A percentile compares a stretch with the other conserved stretches of the same genome.
Evolutionary conservation across 23 tunicate species (phyloP).

Genomic region (Oikopleura vanhoeffeni): DNA sequence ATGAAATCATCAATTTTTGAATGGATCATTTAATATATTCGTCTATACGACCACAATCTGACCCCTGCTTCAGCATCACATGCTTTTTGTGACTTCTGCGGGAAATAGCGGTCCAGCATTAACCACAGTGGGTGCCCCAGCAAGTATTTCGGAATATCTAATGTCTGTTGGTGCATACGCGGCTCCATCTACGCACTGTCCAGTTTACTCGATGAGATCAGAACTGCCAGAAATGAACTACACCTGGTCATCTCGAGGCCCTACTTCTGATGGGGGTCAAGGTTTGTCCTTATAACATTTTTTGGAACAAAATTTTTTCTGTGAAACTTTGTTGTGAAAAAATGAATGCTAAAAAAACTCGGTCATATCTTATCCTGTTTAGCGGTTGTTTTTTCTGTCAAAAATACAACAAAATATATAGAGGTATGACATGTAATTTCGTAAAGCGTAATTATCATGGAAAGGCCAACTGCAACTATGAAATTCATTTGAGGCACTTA

Average conservation of each 20-base stretch:
- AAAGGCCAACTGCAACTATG: too few relatives aligned
- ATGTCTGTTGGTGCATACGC: not conserved
- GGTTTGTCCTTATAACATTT: too few relatives aligned
- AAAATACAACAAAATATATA: not conserved
- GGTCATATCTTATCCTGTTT: not conserved
- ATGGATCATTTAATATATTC: too few relatives aligned
- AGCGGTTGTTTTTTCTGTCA: not conserved
- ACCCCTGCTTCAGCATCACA: constrained; percentile 53
- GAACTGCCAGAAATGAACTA: constrained; percentile 61
- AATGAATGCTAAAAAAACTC: too few relatives aligned
- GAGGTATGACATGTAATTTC: too few relatives aligned
- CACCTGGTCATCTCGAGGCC: constrained; percentile 97
- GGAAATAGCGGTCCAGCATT: constrained; percentile 90
- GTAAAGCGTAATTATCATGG: too few relatives aligned
- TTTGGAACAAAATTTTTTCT: too few relatives aligned
- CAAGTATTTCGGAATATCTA: constrained; percentile 15
- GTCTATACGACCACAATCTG: too few relatives aligned
- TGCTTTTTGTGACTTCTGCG: constrained; percentile 75
- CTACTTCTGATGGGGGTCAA: constrained; percentile 15
- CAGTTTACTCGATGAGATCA: constrained; percentile 39
- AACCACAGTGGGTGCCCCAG: constrained; percentile 81
- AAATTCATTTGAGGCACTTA: too few relatives aligned
- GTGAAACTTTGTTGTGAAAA: too few relatives aligned
- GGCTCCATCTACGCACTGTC: constrained; percentile 16
- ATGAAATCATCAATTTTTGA: too few relatives aligned